phyloP scores from a whole-genome alignment of 1,140 invertebrate genomes.

The Phthorimaea operculella region DNA sequence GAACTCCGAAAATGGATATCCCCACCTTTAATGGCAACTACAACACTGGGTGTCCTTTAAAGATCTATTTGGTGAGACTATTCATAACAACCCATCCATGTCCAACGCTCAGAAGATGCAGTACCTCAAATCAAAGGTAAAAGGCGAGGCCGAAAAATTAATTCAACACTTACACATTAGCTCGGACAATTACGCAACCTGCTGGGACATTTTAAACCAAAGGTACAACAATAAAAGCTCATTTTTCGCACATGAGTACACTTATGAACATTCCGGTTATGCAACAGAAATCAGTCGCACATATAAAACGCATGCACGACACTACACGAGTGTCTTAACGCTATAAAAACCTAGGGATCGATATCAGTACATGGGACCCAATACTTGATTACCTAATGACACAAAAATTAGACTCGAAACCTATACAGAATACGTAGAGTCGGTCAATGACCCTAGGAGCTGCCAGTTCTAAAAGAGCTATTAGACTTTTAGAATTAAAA shows the following conservation, averaged over 20 bases:
- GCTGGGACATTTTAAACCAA: constrained; percentile 9
- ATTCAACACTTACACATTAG: constrained; percentile 4
- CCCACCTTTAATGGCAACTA: neutral
- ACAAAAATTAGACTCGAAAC: constrained; percentile 11
- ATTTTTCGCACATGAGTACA: constrained; percentile 6
- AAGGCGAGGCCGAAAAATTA: neutral
- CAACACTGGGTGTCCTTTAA: constrained; percentile 4
- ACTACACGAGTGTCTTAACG: constrained; percentile 11
- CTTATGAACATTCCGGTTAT: constrained; percentile 1
- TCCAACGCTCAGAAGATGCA: constrained; percentile 5
- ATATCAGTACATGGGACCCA: constrained; percentile 11
- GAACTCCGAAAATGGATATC: constrained; percentile 6
- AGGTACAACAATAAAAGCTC: constrained; percentile 7
- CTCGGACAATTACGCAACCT: neutral
- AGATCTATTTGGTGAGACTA: constrained; percentile 4
- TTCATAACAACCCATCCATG: constrained; percentile 3
- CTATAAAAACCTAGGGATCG: constrained; percentile 13
- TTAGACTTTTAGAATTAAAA: constrained; percentile 15
- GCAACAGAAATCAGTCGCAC: neutral
- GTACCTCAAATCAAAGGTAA: constrained; percentile 4
- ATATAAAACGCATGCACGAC: constrained; percentile 9
- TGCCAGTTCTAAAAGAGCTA: constrained; percentile 13
- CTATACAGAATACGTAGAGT: constrained; percentile 12
- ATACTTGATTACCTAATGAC: constrained; percentile 3
- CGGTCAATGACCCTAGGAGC: constrained; percentile 9